Evolutionary conservation across 2,797 vertebrate species (phyloP), one percentile per base, ranked within the genome.

Genomic region (Centropyge bicolor): DNA sequence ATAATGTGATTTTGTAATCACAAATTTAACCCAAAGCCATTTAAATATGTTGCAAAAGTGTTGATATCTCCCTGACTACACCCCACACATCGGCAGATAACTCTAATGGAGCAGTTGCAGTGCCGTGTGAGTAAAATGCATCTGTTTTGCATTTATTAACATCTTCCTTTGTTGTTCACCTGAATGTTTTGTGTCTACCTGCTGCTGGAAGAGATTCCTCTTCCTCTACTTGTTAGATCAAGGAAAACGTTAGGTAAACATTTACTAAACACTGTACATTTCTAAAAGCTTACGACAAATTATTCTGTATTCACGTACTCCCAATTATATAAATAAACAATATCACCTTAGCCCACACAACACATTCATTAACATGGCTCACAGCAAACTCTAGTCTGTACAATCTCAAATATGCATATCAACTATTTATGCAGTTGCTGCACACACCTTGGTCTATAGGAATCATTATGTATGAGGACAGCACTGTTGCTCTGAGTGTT

Each of bases 391-490:
- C 60, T 35, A 13, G 41, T 51, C 51, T 80, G 72, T 14, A 12
- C 46, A 69, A 68, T 54, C 66, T 74, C 31, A 66, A 76, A 71
- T 81, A 74, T 82, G 82, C 69, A 80, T 63, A 85, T 86, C 41
- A 76, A 81, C 76, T 82, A 61, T 87, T 86, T 65, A 90, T 89
- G 74, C 64, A 70, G 71, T 31, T 66, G 70, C 70, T 63, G 68
- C 67, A 70, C 59, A 76, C 83, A 85, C 72, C 69, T 83, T 59
- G 65, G 54, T 73, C n/a, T 51, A 40, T 46, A 55, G 51, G 24
- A 70, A 86, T 80, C 81, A 85, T 85, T 86, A 88, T 90, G 78
- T 43, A 89, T 86, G 74, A 88, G 59, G 67, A 85, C 65, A 69
- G 41, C 43, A 60, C 48, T 67, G 76, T 75, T 74, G 66, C 76